Evolutionary conservation across 2,888 invertebrate genomes (phyloP), one percentile per base, ranked within the genome.

Genomic region (Sussaba pulchella): DNA sequence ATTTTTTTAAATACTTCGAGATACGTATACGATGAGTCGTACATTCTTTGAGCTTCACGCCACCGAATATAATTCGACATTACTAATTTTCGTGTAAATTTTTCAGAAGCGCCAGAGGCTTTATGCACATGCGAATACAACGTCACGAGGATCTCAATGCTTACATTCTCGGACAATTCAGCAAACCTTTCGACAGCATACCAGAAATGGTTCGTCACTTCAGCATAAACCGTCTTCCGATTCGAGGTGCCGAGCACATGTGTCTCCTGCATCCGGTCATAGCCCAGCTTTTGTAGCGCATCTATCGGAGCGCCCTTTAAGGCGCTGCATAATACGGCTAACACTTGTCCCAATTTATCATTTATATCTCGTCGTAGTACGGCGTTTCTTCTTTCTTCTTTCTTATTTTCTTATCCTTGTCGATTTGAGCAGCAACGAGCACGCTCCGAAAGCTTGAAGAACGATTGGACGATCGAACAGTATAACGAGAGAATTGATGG

Each of bases 61-160:
- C 50, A 3, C 1, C 41, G 24, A 45, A 54, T 69, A 12, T 57
- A 17, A 57, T 45, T 57, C 21, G 19, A 57, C 31, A 54, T 4
- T 39, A 21, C 39, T 41, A 31, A 66, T 12, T 24, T 19, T 9
- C 41, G 26, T 66, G 21, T 10, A 2, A 6, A 12, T 47, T 57
- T 93, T 94, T 36, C 93, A 99, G 99, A 93, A 98, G 98, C 90
- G 97, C 97, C 70, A 95, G 97, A 89, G 98, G 99, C 64, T 98
- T 98, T 89, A 98, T 99, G 97, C 99, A 99, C 92, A 98, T 99
- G 97, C 95, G 98, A 87, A 99, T 99, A 83, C 97, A 97, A 91
- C 95, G 95, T 86, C 95, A 95, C 88, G 93, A 93, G 12, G 95
- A 95, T 71, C 93, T 95, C 12, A 97, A 97, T 78, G 96, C 96